Evolutionary conservation across 2,113 vertebrate genomes (phyloP).

Genomic region (Litocranius walleri): DNA sequence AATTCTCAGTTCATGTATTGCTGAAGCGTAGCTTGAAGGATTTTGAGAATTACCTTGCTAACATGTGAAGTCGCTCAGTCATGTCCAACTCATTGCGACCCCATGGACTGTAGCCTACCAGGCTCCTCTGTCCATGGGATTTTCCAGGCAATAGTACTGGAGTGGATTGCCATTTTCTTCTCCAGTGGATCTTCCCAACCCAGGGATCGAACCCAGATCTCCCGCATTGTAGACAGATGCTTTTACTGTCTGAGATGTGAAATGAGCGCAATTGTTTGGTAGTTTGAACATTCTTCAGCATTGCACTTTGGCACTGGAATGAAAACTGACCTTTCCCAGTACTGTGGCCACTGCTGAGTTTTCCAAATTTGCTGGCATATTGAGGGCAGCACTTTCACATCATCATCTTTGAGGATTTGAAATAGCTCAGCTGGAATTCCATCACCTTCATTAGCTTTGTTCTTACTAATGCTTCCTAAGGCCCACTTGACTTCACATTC

Average conservation of each 20-base stretch:
- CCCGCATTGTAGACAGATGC: too few relatives aligned
- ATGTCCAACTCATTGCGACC: too few relatives aligned
- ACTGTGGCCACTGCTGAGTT: not conserved
- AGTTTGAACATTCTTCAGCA: not conserved
- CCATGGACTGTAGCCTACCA: too few relatives aligned
- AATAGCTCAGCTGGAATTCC: not conserved
- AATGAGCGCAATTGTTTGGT: not conserved
- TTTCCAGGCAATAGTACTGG: too few relatives aligned
- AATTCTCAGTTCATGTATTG: not conserved
- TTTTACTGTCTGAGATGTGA: not conserved
- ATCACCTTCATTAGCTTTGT: not conserved
- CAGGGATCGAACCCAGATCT: too few relatives aligned
- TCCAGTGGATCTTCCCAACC: rapidly evolving
- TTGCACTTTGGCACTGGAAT: not conserved
- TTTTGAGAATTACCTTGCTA: not conserved
- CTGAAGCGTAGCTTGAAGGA: not conserved
- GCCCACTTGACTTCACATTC: not conserved
- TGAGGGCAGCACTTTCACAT: not conserved
- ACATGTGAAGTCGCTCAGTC: not conserved
- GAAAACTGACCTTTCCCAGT: not conserved
- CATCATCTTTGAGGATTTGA: not conserved
- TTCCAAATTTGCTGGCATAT: not conserved
- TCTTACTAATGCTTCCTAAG: not conserved
- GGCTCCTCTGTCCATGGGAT: too few relatives aligned
- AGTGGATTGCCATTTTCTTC: too few relatives aligned